A percentile compares a stretch with the other conserved stretches of the same genome.
phyloP scores from a whole-genome alignment of 2,888 invertebrate species.

The Drosophila kanekoi region DNA sequence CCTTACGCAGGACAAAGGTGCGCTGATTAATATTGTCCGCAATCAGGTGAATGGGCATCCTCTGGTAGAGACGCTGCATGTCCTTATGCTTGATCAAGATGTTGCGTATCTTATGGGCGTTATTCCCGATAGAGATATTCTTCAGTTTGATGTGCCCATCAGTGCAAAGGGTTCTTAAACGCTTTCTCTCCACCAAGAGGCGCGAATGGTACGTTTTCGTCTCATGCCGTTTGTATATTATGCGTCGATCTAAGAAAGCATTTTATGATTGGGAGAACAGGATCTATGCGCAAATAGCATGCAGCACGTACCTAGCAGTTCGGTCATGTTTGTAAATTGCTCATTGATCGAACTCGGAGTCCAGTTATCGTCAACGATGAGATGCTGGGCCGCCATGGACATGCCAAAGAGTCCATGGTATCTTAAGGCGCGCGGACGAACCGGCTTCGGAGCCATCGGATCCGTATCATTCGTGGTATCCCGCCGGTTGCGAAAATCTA shows the following conservation, averaged over 20 bases:
- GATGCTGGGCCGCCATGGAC: constrained; percentile 78
- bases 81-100: constrained; percentile 80
- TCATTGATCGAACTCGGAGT: constrained; percentile 74
- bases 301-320: constrained; percentile 77
- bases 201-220: constrained; percentile 65
- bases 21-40: constrained; percentile 83
- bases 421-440: constrained; percentile 73
- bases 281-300: too few relatives aligned
- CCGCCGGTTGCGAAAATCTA: constrained; percentile 39
- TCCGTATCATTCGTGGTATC: constrained; percentile 42
- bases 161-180: constrained; percentile 73
- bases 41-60: constrained; percentile 81
- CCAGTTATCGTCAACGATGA: constrained; percentile 83
- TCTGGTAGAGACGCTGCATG: constrained; percentile 82
- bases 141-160: constrained; percentile 81
- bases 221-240: constrained; percentile 72
- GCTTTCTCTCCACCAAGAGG: constrained; percentile 52
- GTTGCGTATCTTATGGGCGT: constrained; percentile 79
- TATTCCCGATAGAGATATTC: constrained; percentile 72
- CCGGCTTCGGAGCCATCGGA: constrained; percentile 73
- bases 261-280: background rate
- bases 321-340: constrained; percentile 78
- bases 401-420: constrained; percentile 83
- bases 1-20: constrained; percentile 83
- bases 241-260: constrained; percentile 65